These are phyloP conservation scores for Chlamydotis undulata DNA, from an alignment of 2,113 vertebrate species.

Conservation along the genomic window DNA sequence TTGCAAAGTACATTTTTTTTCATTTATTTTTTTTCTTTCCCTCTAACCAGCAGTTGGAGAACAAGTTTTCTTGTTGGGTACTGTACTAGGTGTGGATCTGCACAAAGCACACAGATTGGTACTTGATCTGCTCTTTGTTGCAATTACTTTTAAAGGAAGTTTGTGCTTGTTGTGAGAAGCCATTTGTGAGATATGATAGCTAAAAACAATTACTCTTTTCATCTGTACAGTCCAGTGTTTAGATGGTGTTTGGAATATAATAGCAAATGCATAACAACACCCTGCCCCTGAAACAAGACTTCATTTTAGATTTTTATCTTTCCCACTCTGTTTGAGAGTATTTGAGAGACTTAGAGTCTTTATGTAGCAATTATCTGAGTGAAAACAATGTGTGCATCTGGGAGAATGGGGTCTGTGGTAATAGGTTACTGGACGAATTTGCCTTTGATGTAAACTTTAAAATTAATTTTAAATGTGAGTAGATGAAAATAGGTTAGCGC, in stretches of 20 bases:
- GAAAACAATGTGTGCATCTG: not conserved
- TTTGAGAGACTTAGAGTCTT: not conserved
- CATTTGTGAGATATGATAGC: not conserved
- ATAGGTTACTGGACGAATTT: not conserved
- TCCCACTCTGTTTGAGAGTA: not conserved
- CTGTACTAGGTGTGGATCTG: not conserved
- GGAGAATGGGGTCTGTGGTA: not conserved
- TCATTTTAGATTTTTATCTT: not conserved
- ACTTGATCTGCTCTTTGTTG: not conserved
- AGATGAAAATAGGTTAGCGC: not conserved
- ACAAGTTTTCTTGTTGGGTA: not conserved
- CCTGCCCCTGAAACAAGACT: not conserved
- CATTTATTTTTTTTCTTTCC: too few relatives aligned
- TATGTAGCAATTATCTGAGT: not conserved
- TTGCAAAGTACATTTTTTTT: not conserved
- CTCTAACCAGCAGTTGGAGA: not conserved
- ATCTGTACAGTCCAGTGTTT: not conserved
- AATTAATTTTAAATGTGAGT: not conserved
- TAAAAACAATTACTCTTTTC: not conserved
- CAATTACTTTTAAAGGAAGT: not conserved
- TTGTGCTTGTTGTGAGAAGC: not conserved
- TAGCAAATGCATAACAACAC: not conserved
- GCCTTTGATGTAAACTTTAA: not conserved
- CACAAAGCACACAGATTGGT: not conserved
- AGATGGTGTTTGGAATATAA: not conserved